Percentiles rank a stretch among this genome's conserved stretches.
phyloP scores from a whole-genome alignment of 64 coral and sea anemone genomes.

The Porites lutea region DNA sequence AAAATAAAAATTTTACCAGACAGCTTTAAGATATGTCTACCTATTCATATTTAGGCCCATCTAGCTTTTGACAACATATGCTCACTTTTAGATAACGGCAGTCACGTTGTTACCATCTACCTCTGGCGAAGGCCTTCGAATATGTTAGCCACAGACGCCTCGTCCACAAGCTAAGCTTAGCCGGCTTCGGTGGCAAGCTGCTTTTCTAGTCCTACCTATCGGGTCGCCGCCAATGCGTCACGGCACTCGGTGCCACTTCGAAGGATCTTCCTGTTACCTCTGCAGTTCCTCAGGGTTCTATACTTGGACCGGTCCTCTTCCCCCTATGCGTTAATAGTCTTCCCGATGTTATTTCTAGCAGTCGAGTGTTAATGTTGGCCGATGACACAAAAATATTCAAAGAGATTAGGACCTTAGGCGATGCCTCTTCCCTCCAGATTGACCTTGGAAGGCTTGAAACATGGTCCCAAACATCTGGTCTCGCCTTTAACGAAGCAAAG shows the following conservation, averaged over 20 bases:
- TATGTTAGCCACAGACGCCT: constrained; percentile 33
- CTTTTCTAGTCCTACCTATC: constrained; percentile 40
- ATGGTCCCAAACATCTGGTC: not conserved
- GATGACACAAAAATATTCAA: constrained; percentile 44
- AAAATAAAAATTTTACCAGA: no score
- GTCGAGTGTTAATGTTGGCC: not conserved
- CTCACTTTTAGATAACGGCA: constrained; percentile 6
- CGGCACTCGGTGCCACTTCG: constrained; percentile 28
- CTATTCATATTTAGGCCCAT: no score
- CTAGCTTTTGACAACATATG: constrained; percentile 29
- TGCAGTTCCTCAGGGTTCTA: constrained; percentile 23
- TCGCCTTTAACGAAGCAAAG: not conserved
- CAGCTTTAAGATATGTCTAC: no score
- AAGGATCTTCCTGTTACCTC: constrained; percentile 5
- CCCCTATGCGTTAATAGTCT: constrained; percentile 4
- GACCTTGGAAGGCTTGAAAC: constrained; percentile 2
- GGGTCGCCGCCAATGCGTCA: constrained; percentile 15
- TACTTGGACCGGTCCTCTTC: constrained; percentile 11
- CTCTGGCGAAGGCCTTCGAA: constrained; percentile 69
- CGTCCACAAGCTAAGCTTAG: not conserved
- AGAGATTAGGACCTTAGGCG: not conserved
- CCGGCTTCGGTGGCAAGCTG: constrained; percentile 18
- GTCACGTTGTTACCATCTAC: constrained; percentile 56
- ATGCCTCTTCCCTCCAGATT: not conserved
- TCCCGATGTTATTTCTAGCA: not conserved